These are phyloP conservation scores for Hippocampus comes DNA, from an alignment of 2,113 vertebrate genomes.

Conservation along the genomic window DNA sequence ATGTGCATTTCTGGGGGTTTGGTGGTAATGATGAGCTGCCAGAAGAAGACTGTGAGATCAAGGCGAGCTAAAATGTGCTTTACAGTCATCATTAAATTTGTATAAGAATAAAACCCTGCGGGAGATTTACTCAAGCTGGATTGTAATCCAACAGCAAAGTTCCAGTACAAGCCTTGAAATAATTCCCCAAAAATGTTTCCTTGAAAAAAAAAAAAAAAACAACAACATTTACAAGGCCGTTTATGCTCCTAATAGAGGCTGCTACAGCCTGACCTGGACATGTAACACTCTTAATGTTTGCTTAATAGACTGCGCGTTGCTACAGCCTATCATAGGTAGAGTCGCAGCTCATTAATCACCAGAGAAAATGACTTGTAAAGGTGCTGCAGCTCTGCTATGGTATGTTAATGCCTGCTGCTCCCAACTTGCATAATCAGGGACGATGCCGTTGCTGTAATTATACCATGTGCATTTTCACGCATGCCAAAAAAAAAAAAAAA, in stretches of 20 bases:
- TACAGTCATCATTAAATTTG: conserved; percentile 37
- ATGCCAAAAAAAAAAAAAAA: background rate
- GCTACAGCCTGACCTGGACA: conserved; percentile 30
- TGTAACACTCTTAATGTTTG: conserved; percentile 37
- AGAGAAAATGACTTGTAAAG: conserved; percentile 38
- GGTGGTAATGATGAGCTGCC: conserved; percentile 29
- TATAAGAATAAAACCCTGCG: conserved; percentile 22
- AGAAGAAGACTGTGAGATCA: conserved; percentile 36
- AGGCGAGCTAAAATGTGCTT: conserved; percentile 31
- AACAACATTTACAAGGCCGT: conserved; percentile 1
- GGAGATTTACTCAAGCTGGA: conserved; percentile 1
- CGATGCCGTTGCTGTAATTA: conserved; percentile 14
- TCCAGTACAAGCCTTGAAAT: conserved; percentile 20
- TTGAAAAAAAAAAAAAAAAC: background rate
- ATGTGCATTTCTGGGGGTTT: conserved; percentile 28
- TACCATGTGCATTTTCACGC: background rate
- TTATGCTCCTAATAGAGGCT: conserved; percentile 9
- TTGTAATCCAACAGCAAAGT: conserved; percentile 3
- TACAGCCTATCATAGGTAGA: conserved; percentile 30
- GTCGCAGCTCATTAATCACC: conserved; percentile 47
- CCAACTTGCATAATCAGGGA: conserved; percentile 24
- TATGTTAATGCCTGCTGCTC: conserved; percentile 25
- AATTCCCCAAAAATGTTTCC: conserved; percentile 21
- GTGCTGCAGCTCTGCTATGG: conserved; percentile 37
- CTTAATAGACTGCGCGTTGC: conserved; percentile 33